Evolutionary conservation across 2,113 vertebrate species (phyloP), one percentile per base, ranked within the genome.

Genomic region (Pseudonaja textilis): DNA sequence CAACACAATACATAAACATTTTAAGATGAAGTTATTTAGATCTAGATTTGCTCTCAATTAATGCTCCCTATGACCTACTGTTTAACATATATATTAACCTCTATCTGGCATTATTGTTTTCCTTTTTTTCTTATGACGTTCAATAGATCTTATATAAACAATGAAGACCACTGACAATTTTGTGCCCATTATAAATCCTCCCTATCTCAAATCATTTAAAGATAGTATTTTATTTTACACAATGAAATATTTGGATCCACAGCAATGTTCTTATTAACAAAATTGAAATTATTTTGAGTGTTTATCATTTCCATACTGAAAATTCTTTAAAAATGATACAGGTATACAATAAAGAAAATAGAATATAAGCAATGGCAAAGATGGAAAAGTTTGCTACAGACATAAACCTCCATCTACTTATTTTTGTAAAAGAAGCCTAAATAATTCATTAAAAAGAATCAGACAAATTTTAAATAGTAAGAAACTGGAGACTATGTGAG

Each of bases 361-460:
- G 18, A 81, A 39, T 92, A 85, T 93, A 90, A 25, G 54, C 90
- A 85, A 94, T 95, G 74, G 95, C 25, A 54, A 95, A 56, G 90
- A 93, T 59, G 26, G 39, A 92, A 92, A 52, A 81, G 25, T 90
- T 26, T 92, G 91, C 89, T 45, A 90, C 47, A 34, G 61, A 91
- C 74, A 92, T 57, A 93, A 52, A 55, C 50, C 93, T 90, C 92
- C 88, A 57, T 39, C 93, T 92, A 45, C 90, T 14, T 64, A 39
- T 95, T 96, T 96, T 95, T 92, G 94, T 95, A 95, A 94, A 92
- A 96, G 96, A 97, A 97, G 95, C 95, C 94, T 95, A 85, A 93
- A 94, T 93, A 94, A 91, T 56, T 50, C 25, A 5, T 91, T 93
- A 0, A 4, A 87, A 56, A 91, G 23, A 74, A 54, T 89, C 55